Percentiles rank a stretch among this genome's conserved stretches.
phyloP scores from a whole-genome alignment of 2,888 invertebrate genomes.

The Alcis repandata region DNA sequence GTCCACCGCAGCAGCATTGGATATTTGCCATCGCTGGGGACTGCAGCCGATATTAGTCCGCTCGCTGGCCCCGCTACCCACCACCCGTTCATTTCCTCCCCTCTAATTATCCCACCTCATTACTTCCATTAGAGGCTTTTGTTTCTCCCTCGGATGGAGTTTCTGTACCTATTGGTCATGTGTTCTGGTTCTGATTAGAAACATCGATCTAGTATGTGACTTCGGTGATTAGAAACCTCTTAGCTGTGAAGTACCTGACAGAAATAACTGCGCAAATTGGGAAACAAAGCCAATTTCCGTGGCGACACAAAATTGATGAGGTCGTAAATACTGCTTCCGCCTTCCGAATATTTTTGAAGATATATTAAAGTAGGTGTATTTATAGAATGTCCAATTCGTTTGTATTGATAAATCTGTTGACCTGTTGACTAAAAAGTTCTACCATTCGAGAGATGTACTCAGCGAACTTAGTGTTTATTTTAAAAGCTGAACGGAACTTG shows the following conservation, averaged over 20 bases:
- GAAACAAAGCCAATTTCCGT: slow-evolving; percentile 25
- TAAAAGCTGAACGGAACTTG: too few species aligned
- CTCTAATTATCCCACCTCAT: slow-evolving; percentile 22
- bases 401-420: neutral
- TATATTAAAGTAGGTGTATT: neutral
- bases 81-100: slow-evolving; percentile 3
- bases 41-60: slow-evolving; percentile 13
- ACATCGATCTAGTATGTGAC: too few species aligned
- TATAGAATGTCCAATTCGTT: neutral
- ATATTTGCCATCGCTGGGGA: slow-evolving; percentile 11
- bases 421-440: too few species aligned
- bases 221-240: slow-evolving; percentile 15
- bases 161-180: neutral
- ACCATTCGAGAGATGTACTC: too few species aligned
- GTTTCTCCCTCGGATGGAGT: slow-evolving; percentile 3
- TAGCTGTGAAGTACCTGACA: slow-evolving; percentile 2
- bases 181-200: slow-evolving; percentile 10
- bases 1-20: slow-evolving; percentile 38
- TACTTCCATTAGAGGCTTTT: slow-evolving; percentile 19
- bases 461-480: too few species aligned
- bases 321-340: slow-evolving; percentile 13
- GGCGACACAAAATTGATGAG: slow-evolving; percentile 15
- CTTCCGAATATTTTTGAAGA: neutral
- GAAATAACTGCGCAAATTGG: slow-evolving; percentile 10
- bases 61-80: neutral